phyloP scores from a whole-genome alignment of 2,113 vertebrate species.

The Turdus rufiventris region DNA sequence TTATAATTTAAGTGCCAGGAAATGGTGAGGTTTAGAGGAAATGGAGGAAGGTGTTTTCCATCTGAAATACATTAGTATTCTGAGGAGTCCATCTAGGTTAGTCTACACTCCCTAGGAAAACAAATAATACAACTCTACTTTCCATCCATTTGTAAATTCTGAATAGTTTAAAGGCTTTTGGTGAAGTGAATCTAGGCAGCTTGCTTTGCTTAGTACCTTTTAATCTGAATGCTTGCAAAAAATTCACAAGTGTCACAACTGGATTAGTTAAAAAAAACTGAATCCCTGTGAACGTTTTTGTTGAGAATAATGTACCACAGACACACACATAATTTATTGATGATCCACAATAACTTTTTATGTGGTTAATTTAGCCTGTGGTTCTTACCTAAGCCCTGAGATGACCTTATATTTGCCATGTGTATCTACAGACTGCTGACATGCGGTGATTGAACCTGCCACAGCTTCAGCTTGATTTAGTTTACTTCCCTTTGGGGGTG shows the following conservation, averaged over 20 bases:
- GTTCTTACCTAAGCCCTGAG: background rate
- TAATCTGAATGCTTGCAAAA: background rate
- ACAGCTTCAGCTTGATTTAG: conserved; percentile 16
- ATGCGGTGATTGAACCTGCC: conserved; percentile 4
- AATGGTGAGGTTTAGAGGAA: background rate
- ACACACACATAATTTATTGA: background rate
- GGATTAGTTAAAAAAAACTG: background rate
- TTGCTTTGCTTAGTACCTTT: background rate
- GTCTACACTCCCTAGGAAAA: accelerated
- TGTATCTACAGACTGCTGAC: background rate
- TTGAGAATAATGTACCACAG: background rate
- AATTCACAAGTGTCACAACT: background rate
- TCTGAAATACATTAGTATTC: background rate
- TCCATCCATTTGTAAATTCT: background rate
- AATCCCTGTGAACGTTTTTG: background rate
- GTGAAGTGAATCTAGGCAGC: background rate
- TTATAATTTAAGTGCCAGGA: background rate
- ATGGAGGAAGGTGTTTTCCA: background rate
- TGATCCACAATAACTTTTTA: conserved; percentile 18
- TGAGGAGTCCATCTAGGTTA: background rate
- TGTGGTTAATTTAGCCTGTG: conserved; percentile 9
- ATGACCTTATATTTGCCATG: conserved; percentile 6
- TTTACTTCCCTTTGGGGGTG: background rate
- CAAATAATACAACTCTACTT: background rate
- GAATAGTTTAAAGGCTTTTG: background rate